phyloP scores from a whole-genome alignment of 2,797 vertebrate genomes.

The Anas capensis region DNA sequence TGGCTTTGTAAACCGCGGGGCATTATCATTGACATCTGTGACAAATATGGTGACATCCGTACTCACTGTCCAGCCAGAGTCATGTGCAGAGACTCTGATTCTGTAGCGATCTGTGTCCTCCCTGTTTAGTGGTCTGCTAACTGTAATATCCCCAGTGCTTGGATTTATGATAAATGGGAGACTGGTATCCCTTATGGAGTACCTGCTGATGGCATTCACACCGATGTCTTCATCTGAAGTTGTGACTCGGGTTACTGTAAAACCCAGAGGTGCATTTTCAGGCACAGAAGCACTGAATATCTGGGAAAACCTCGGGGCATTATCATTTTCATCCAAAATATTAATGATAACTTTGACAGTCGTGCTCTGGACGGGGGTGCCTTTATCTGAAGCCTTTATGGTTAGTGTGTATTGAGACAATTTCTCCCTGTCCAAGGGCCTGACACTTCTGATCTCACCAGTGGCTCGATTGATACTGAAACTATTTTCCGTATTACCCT shows the following conservation, averaged over 20 bases:
- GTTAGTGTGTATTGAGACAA: slow-evolving; percentile 85
- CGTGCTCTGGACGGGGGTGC: slow-evolving; percentile 85
- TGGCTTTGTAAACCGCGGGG: slow-evolving; percentile 91
- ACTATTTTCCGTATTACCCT: slow-evolving; percentile 91
- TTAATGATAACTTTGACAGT: slow-evolving; percentile 87
- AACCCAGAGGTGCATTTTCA: slow-evolving; percentile 94
- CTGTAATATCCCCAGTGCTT: slow-evolving; percentile 91
- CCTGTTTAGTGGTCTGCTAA: slow-evolving; percentile 92
- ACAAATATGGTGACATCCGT: slow-evolving; percentile 96
- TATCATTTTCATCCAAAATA: slow-evolving; percentile 96
- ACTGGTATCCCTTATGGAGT: slow-evolving; percentile 89
- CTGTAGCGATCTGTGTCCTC: slow-evolving; percentile 94
- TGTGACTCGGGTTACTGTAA: slow-evolving; percentile 92
- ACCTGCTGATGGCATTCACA: slow-evolving; percentile 90
- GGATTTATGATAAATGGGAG: slow-evolving; percentile 93
- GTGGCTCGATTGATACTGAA: slow-evolving; percentile 90
- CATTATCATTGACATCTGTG: slow-evolving; percentile 93
- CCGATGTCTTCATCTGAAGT: slow-evolving; percentile 95
- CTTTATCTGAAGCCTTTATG: slow-evolving; percentile 91
- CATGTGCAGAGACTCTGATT: slow-evolving; percentile 92
- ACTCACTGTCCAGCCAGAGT: slow-evolving; percentile 98
- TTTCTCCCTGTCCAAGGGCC: slow-evolving; percentile 92
- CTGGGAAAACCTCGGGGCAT: slow-evolving; percentile 95
- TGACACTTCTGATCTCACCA: slow-evolving; percentile 90
- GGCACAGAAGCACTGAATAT: slow-evolving; percentile 95